A percentile compares a stretch with the other conserved stretches of the same genome.
Evolutionary conservation across 2,797 vertebrate species (phyloP).

Genomic region (Erpetoichthys calabaricus): DNA sequence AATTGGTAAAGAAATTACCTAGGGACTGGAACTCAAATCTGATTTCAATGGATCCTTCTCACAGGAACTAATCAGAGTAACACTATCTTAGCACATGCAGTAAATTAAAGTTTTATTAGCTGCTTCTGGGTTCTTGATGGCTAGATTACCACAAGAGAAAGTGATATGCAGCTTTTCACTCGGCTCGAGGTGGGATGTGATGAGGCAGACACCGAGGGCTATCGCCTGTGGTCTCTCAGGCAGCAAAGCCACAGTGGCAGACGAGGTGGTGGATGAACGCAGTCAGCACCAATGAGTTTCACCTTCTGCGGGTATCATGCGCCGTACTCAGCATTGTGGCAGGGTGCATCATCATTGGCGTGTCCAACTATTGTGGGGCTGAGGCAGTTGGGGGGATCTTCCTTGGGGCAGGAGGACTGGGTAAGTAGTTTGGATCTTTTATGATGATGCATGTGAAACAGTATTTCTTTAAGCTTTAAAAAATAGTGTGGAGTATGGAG

Average conservation of each 20-base stretch:
- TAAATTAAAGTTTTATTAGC: too few species aligned
- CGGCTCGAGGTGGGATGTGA: conserved; percentile 10
- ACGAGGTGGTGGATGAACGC: conserved; percentile 58
- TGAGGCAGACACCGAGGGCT: conserved; percentile 17
- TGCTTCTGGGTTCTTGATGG: too few species aligned
- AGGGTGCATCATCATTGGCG: conserved; percentile 68
- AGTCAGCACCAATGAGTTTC: conserved; percentile 58
- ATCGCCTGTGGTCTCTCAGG: not conserved
- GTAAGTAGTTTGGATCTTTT: conserved; percentile 34
- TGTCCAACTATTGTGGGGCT: conserved; percentile 60
- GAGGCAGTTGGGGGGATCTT: conserved; percentile 63
- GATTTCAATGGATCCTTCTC: too few species aligned
- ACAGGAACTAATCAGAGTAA: too few species aligned
- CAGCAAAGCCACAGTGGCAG: not conserved
- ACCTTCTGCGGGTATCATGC: conserved; percentile 62
- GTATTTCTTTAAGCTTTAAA: not conserved
- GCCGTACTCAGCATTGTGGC: conserved; percentile 63
- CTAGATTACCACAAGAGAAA: too few species aligned
- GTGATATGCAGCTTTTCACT: too few species aligned
- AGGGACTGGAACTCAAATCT: too few species aligned
- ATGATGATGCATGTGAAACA: too few species aligned
- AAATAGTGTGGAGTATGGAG: not conserved
- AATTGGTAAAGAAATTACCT: too few species aligned
- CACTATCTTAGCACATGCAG: too few species aligned
- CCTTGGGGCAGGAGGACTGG: conserved; percentile 56